Base-by-base conservation (phyloP, 1,140 invertebrate genomes). In the Brachystomella parvula region DNA sequence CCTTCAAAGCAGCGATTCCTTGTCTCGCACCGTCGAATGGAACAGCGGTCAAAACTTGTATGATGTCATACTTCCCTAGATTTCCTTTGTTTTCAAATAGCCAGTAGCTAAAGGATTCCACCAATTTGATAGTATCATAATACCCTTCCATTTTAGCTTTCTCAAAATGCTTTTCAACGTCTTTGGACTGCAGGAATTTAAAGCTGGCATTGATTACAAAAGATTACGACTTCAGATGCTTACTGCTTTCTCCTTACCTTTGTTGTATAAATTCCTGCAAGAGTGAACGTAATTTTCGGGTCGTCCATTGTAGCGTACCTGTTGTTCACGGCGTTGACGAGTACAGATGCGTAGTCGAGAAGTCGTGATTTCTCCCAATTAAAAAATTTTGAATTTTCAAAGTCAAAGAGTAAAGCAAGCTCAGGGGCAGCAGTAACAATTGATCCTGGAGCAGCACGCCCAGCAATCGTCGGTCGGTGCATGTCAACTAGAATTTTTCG, bases 251-350 rank as follows among this genome's bases (percentile, higher is more conserved):
- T 53, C 3, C 49, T 26, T 59, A 59, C 57, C 57, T 32, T 32
- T 1, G 69, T 61, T 3, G 71, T 65, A 1, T 64, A 62, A 6
- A 70, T 64, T 57, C 73, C 73, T 33, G 69, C 39, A 26, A 74
- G 58, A 12, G 33, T 35, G 57, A 73, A 67, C 0, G 57, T 47
- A 15, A 74, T 64, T 19, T 67, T 64, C 3, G 71, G 71, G 44
- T 74, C 69, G 17, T 26, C 44, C 15, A 69, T 62, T 2, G 67
- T 71, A n/a, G 69, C 67, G 29, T 39, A 74, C 0, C 73, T 67
- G 30, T 71, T 66, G 32, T 73, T 72, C 30, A 74, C 57, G 2
- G 67, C 66, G 29, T 74, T 70, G 35, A 70, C 71, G 56, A 74
- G 70, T 28, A 74, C 63, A 17, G 64, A 47, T 0, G 72, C 30